Conservation (phyloP, 2,797 vertebrate genomes). For the Clamator glandarius region DNA sequence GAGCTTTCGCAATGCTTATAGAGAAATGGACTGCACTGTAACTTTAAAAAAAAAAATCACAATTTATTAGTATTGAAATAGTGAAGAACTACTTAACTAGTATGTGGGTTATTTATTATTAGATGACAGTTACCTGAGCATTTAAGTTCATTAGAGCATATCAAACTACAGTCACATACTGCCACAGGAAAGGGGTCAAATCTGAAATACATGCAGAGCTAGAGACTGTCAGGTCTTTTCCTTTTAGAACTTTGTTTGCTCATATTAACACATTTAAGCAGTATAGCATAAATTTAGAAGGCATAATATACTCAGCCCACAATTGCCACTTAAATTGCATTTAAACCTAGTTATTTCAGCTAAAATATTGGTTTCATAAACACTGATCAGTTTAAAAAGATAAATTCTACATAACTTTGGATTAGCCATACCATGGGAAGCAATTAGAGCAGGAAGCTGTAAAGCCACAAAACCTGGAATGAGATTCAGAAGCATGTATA, state of each 20-base stretch:
- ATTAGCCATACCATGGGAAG: neutral
- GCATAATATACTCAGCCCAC: neutral
- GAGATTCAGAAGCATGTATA: neutral
- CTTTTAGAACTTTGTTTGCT: neutral
- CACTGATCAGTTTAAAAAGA: neutral
- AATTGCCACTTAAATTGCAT: neutral
- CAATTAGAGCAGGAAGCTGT: neutral
- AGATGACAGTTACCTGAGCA: neutral
- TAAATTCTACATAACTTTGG: neutral
- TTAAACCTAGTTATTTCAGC: conserved; percentile 22
- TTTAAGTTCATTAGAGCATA: neutral
- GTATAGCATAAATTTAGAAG: neutral
- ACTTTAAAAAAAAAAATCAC: neutral
- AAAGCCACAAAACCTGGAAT: neutral
- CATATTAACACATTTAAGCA: neutral
- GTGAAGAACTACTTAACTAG: neutral
- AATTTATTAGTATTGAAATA: neutral
- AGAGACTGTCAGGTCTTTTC: neutral
- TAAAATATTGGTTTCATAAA: neutral
- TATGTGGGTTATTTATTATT: neutral
- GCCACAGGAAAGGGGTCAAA: neutral
- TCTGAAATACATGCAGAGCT: neutral
- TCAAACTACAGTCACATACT: neutral
- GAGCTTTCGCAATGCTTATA: neutral
- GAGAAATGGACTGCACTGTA: neutral